Percentiles rank a stretch among this genome's conserved stretches.
Conservation (phyloP, 2,113 vertebrate genomes). For the Chlorodrepanis virens region DNA sequence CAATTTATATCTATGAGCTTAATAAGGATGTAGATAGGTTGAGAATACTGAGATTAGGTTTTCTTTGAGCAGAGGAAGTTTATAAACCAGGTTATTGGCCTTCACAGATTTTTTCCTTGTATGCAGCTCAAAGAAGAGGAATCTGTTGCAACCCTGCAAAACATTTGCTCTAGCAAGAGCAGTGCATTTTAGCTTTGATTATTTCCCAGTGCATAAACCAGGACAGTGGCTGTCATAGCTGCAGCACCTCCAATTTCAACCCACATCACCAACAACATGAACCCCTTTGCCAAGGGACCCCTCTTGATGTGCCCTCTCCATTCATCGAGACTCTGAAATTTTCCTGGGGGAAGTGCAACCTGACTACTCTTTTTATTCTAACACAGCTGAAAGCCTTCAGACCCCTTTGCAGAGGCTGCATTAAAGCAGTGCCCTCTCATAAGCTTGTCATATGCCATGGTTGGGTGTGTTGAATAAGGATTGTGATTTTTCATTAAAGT, state of each 20-base stretch:
- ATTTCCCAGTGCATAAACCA: background rate
- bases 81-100: background rate
- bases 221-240: background rate
- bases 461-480: background rate
- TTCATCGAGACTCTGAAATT: accelerated
- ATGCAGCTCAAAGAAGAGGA: background rate
- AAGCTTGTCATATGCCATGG: background rate
- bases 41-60: background rate
- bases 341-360: background rate
- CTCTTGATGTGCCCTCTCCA: background rate
- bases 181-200: background rate
- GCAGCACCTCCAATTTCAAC: background rate
- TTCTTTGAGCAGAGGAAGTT: background rate
- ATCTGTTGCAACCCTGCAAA: background rate
- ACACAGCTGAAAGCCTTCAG: background rate
- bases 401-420: background rate
- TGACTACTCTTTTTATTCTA: background rate
- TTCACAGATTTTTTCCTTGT: background rate
- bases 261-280: background rate
- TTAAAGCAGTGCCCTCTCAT: background rate
- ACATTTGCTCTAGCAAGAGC: background rate
- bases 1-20: background rate
- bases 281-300: background rate
- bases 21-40: background rate
- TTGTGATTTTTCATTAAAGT: background rate